Evolutionary conservation across 2,797 vertebrate species (phyloP).

Genomic region (Cygnus olor): DNA sequence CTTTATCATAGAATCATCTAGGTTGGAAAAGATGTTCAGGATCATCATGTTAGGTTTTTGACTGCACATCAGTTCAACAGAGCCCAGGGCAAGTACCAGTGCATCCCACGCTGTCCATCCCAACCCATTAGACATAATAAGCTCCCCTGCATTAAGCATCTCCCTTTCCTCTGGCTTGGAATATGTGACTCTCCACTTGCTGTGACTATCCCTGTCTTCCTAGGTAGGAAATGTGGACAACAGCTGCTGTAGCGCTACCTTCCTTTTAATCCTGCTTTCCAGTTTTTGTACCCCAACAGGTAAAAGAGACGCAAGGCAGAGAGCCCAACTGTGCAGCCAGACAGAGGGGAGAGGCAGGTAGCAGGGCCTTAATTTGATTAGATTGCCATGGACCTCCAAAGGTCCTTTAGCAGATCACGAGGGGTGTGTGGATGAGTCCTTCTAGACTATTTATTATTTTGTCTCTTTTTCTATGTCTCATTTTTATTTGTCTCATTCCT

Average conservation of each 20-base stretch:
- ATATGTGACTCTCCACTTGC: not conserved
- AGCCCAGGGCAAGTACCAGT: not conserved
- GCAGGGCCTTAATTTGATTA: not conserved
- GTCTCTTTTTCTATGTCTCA: not conserved
- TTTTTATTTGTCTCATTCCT: conserved; percentile 35
- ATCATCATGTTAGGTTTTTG: not conserved
- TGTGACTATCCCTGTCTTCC: not conserved
- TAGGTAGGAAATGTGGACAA: not conserved
- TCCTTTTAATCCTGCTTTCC: not conserved
- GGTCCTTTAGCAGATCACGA: not conserved
- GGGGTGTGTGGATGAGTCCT: not conserved
- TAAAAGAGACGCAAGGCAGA: not conserved
- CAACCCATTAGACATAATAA: not conserved
- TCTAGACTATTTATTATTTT: conserved; percentile 1
- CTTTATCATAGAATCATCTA: too few species aligned
- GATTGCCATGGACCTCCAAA: not conserved
- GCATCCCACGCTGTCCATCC: not conserved
- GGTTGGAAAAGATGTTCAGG: too few species aligned
- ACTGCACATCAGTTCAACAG: not conserved
- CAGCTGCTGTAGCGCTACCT: not conserved
- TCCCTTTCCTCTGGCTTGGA: not conserved
- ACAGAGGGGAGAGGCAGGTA: not conserved
- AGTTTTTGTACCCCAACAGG: not conserved
- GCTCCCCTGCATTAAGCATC: not conserved
- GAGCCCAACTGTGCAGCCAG: not conserved